Conservation (phyloP, 2,888 invertebrate species). For the Ditylenchus weischeri region DNA sequence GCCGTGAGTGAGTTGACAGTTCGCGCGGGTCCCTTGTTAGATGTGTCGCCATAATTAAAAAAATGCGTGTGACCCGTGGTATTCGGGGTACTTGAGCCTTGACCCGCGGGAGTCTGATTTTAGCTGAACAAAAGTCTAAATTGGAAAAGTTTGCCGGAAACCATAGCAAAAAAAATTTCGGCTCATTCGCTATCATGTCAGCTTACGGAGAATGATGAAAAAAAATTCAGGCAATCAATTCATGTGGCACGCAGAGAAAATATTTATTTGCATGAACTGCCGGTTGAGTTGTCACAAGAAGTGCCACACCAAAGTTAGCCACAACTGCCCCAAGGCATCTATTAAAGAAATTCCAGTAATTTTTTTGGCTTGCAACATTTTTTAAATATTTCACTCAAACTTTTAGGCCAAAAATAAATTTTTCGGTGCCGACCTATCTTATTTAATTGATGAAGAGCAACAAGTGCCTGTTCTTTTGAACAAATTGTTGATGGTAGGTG, state of each 20-base stretch:
- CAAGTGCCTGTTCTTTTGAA: constrained; percentile 76
- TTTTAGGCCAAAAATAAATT: constrained; percentile 63
- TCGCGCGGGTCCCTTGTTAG: too few species aligned
- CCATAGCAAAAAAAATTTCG: too few species aligned
- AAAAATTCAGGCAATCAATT: constrained; percentile 58
- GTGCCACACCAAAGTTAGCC: constrained; percentile 74
- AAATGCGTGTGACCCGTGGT: too few species aligned
- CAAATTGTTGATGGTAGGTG: constrained; percentile 71
- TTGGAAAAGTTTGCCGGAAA: too few species aligned
- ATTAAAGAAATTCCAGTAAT: constrained; percentile 12
- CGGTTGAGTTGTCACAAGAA: constrained; percentile 90
- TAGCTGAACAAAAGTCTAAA: too few species aligned
- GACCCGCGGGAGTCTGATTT: too few species aligned
- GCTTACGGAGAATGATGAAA: constrained; percentile 59
- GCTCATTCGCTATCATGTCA: not conserved
- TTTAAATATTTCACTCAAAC: too few species aligned
- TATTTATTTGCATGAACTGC: constrained; percentile 67
- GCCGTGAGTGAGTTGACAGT: too few species aligned
- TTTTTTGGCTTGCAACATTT: not conserved
- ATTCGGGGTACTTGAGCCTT: too few species aligned
- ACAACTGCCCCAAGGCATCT: constrained; percentile 50
- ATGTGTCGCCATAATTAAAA: too few species aligned
- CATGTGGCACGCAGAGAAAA: constrained; percentile 88
- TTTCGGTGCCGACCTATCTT: constrained; percentile 77
- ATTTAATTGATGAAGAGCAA: constrained; percentile 61